phyloP scores from a whole-genome alignment of 23 tunicate species.

The Halocynthia aurantium region DNA sequence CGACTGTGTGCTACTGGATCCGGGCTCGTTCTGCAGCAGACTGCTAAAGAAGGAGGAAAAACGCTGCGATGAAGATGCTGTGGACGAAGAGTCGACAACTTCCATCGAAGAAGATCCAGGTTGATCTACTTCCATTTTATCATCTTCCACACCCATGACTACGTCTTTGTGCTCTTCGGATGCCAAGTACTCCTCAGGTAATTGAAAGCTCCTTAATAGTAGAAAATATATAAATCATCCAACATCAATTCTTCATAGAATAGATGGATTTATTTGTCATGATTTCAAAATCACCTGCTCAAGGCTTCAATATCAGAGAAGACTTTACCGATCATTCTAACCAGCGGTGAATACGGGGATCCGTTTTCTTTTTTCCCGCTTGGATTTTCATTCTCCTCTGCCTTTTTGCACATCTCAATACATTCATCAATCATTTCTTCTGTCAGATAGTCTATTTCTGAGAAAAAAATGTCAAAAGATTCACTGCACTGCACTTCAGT shows the following conservation, averaged over 20 bases:
- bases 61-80: too few species aligned
- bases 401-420: conserved; percentile 3
- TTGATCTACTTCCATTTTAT: too few species aligned
- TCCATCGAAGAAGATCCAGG: too few species aligned
- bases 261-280: too few species aligned
- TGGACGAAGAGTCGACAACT: too few species aligned
- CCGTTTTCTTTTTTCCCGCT: background rate
- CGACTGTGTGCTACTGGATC: background rate
- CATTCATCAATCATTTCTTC: conserved; percentile 22
- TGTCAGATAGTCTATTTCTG: conserved; percentile 7
- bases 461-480: background rate
- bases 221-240: too few species aligned
- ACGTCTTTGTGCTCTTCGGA: too few species aligned
- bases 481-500: background rate
- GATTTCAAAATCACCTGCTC: background rate
- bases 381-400: background rate
- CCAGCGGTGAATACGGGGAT: conserved; percentile 7
- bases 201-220: too few species aligned
- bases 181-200: too few species aligned
- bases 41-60: too few species aligned
- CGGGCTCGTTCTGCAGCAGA: background rate
- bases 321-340: conserved; percentile 1
- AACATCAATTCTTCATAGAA: too few species aligned
- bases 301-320: conserved; percentile 17
- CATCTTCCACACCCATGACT: too few species aligned